Evolutionary conservation across 2,888 invertebrate genomes (phyloP), one percentile per base, ranked within the genome.

Genomic region (Parelbella ahira): DNA sequence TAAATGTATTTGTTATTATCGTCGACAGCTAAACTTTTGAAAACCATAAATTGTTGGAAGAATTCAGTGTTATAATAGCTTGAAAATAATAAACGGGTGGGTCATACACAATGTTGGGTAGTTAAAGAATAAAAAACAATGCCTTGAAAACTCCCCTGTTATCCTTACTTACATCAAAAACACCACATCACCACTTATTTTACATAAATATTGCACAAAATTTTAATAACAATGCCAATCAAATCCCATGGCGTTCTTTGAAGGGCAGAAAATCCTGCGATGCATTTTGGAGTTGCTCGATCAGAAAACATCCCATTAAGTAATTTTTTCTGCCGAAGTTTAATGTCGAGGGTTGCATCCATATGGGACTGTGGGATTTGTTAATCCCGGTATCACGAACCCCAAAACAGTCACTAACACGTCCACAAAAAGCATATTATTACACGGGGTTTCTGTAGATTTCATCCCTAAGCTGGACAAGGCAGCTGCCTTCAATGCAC

Each of bases 251-350:
- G 44, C 44, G 44, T 48, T 34, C 61, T 55, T 44, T 51, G 55
- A 62, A 60, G 59, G 54, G 58, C 61, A 15, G 28, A 11, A 34
- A 34, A 28, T 34, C 41, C 34, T 34, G 37, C 50, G 60, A 38
- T 44, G 47, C 63, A 57, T 68, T 63, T 61, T 68, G 63, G 61
- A 62, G 63, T 60, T 66, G 63, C 68, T 78, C 80, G 72, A 63
- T 73, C 77, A 82, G 81, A 82, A 81, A 81, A 82, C 80, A 83
- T 81, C 76, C 79, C 73, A 86, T 86, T 83, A 82, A 82, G 75
- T 78, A 80, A 68, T 83, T 84, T 84, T 84, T 86, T 82, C 74
- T 71, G 59, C 67, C 70, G 63, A 76, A 81, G 77, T 73, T 71
- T 80, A 79, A 83, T 77, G 75, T 69, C 66, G 76, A 76, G 83